These are phyloP conservation scores for Pocillopora meandrina DNA, from an alignment of 92 coral and sea anemone genomes.

Conservation along the genomic window DNA sequence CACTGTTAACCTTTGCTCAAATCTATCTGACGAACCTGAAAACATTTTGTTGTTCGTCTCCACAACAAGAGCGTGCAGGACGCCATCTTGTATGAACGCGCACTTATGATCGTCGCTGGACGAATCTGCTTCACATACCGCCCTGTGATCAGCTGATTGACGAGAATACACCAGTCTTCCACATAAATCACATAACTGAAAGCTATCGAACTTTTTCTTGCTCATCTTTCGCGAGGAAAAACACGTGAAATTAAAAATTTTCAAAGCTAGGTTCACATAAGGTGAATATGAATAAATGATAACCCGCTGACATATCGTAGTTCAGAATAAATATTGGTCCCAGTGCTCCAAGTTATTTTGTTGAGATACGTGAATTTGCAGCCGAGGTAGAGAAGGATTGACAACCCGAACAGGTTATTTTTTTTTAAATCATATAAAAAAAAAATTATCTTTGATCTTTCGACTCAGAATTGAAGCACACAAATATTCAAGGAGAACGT, in stretches of 20 bases:
- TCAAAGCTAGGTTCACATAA: background rate
- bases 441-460: too few species aligned
- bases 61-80: constrained; percentile 50
- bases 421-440: too few species aligned
- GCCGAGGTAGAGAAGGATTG: background rate
- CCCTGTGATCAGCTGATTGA: constrained; percentile 55
- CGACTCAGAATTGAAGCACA: too few species aligned
- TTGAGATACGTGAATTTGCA: too few species aligned
- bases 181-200: constrained; percentile 73
- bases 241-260: background rate
- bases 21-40: constrained; percentile 28
- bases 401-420: too few species aligned
- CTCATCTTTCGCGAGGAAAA: constrained; percentile 45
- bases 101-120: constrained; percentile 18
- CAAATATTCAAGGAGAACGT: too few species aligned
- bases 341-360: background rate
- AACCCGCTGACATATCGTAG: constrained; percentile 11
- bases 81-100: constrained; percentile 67
- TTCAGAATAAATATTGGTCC: background rate
- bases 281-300: background rate
- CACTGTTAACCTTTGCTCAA: background rate
- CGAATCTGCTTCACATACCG: constrained; percentile 2
- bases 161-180: constrained; percentile 51
- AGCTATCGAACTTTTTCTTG: constrained; percentile 57
- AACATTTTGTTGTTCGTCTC: constrained; percentile 48